Conservation (phyloP, 2,888 invertebrate species). For the Theretra japonica region DNA sequence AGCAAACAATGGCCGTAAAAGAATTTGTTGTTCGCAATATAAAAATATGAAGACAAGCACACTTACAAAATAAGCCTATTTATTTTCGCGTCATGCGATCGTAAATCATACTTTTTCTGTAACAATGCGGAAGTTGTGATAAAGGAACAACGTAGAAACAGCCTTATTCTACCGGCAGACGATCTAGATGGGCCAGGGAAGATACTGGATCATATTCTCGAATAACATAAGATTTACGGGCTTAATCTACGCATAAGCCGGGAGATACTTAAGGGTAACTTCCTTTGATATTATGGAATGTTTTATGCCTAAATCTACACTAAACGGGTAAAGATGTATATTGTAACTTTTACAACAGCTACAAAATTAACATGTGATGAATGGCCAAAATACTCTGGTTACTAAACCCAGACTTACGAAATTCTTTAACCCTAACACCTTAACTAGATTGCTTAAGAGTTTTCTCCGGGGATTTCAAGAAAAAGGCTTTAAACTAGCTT, state of each 20-base stretch:
- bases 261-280: neutral
- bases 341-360: no score
- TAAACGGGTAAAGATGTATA: no score
- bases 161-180: neutral
- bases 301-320: no score
- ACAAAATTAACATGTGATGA: no score
- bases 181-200: neutral
- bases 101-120: slow-evolving; percentile 30
- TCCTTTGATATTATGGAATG: neutral
- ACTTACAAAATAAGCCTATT: slow-evolving; percentile 28
- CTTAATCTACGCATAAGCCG: neutral
- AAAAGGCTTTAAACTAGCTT: no score
- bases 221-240: slow-evolving; percentile 4
- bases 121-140: slow-evolving; percentile 30
- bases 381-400: no score
- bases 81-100: slow-evolving; percentile 29
- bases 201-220: slow-evolving; percentile 7
- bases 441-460: no score
- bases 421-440: no score
- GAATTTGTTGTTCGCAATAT: slow-evolving; percentile 22
- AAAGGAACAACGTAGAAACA: slow-evolving; percentile 21
- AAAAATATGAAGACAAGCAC: slow-evolving; percentile 24
- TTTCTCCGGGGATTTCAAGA: no score
- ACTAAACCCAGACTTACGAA: no score
- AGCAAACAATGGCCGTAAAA: slow-evolving; percentile 13